Conservation (phyloP, 2,888 invertebrate genomes). For the Drepanosiphum platanoidis region DNA sequence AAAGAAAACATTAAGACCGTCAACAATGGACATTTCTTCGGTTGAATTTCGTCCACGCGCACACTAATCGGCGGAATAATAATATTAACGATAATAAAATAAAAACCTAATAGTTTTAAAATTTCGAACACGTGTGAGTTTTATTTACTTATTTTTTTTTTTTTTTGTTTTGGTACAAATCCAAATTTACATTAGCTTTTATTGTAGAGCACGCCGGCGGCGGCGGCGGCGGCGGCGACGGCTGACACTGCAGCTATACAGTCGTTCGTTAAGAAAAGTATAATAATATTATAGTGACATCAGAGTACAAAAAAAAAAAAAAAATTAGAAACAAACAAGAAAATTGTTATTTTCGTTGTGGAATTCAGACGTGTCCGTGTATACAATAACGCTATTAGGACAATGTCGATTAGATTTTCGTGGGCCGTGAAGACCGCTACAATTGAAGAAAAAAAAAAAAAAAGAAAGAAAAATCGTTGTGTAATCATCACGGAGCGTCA, state of each 20-base stretch:
- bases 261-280: not conserved
- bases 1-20: constrained; percentile 25
- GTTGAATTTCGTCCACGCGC: not conserved
- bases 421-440: constrained; percentile 41
- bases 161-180: not conserved
- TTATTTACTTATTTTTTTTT: too few relatives aligned
- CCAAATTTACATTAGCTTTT: constrained; percentile 11
- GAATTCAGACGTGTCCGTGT: constrained; percentile 44
- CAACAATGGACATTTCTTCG: constrained; percentile 28
- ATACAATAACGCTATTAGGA: constrained; percentile 40
- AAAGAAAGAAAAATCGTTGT: constrained; percentile 40
- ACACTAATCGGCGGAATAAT: not conserved
- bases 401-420: constrained; percentile 55
- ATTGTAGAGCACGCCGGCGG: not conserved
- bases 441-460: constrained; percentile 16
- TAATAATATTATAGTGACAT: not conserved
- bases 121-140: not conserved
- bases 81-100: not conserved
- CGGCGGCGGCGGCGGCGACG: not conserved
- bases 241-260: not conserved
- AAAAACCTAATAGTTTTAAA: not conserved
- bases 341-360: constrained; percentile 31
- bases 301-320: not conserved
- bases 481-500: constrained; percentile 25
- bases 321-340: constrained; percentile 44